Conservation (phyloP, 2,113 vertebrate genomes). For the Lepus timidus region DNA sequence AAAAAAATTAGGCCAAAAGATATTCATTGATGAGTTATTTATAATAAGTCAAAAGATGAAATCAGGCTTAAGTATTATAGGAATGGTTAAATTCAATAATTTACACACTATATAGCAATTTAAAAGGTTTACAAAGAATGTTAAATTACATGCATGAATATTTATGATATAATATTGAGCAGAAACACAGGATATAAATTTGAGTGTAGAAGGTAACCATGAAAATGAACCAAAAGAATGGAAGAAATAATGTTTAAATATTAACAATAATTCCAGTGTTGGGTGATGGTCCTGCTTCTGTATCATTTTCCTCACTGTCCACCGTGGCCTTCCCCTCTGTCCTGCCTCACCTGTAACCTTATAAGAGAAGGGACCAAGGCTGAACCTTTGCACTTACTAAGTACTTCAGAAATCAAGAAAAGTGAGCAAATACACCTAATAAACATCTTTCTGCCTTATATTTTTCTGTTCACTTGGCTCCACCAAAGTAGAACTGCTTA, state of each 20-base stretch:
- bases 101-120: not conserved
- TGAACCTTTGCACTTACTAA: too few relatives aligned
- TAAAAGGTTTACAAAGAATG: not conserved
- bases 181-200: not conserved
- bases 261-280: not conserved
- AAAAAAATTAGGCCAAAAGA: not conserved
- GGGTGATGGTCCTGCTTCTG: not conserved
- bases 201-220: not conserved
- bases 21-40: not conserved
- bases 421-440: not conserved
- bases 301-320: too few relatives aligned
- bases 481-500: not conserved
- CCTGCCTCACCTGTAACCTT: not conserved
- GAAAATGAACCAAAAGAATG: not conserved
- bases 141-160: not conserved
- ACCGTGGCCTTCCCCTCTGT: accelerated
- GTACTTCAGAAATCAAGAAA: not conserved
- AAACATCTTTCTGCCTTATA: not conserved
- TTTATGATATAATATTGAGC: not conserved
- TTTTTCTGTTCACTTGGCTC: not conserved
- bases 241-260: not conserved
- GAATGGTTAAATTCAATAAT: not conserved
- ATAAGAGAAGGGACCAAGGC: not conserved
- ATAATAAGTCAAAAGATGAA: not conserved
- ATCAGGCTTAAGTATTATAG: not conserved